Conservation (phyloP, 2,888 invertebrate genomes). For the Yponomeuta plumbellus region DNA sequence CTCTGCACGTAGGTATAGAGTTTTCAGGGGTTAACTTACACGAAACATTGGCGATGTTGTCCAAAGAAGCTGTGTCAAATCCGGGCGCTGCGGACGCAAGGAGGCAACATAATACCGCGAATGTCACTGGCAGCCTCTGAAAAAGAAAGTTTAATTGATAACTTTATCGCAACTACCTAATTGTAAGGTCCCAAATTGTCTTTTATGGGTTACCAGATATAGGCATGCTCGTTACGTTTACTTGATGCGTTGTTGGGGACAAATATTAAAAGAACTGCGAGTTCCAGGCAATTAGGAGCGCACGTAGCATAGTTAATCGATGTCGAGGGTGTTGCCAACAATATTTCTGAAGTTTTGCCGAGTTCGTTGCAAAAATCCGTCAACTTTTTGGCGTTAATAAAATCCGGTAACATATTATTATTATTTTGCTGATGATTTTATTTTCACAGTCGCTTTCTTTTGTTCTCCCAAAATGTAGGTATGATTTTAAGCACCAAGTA, state of each 20-base stretch:
- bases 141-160: slow-evolving; percentile 16
- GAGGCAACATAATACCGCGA: slow-evolving; percentile 25
- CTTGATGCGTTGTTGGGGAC: neutral
- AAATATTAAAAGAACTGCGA: neutral
- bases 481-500: too few relatives aligned
- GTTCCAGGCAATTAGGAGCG: slow-evolving; percentile 7
- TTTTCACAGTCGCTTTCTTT: too few relatives aligned
- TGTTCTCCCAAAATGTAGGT: too few relatives aligned
- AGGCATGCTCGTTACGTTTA: slow-evolving; percentile 7
- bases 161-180: slow-evolving; percentile 2
- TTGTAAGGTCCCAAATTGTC: neutral
- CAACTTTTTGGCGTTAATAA: too few relatives aligned
- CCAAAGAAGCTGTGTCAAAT: slow-evolving; percentile 26
- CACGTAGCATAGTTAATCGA: neutral
- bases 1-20: neutral
- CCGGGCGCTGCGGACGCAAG: slow-evolving; percentile 25
- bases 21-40: slow-evolving; percentile 29
- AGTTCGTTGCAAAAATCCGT: too few relatives aligned
- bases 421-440: too few relatives aligned
- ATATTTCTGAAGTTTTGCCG: too few relatives aligned
- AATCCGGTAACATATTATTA: too few relatives aligned
- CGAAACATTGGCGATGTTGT: slow-evolving; percentile 31
- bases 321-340: neutral
- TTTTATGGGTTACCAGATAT: neutral
- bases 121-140: slow-evolving; percentile 30